Conservation (phyloP, 2,113 vertebrate species). For the Pluvianellus socialis region DNA sequence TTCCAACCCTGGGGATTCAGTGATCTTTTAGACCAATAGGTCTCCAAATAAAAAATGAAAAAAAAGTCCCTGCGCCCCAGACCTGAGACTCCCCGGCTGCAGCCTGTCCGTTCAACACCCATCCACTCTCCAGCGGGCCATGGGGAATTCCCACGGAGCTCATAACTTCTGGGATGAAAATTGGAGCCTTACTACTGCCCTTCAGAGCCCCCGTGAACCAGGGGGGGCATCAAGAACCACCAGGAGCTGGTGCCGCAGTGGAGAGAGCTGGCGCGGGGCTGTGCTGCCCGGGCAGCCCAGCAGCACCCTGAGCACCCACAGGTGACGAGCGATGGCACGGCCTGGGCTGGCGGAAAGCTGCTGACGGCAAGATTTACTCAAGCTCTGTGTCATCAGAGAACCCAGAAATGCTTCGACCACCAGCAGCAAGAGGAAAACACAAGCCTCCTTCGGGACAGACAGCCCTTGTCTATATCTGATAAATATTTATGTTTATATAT, state of each 20-base stretch:
- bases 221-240: neutral
- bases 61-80: neutral
- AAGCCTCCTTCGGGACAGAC: neutral
- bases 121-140: neutral
- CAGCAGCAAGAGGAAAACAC: neutral
- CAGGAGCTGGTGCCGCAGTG: rapidly evolving
- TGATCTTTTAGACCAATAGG: neutral
- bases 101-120: neutral
- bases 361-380: neutral
- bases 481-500: too few relatives aligned
- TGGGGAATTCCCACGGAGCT: too few relatives aligned
- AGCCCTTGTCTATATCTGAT: neutral
- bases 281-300: neutral
- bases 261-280: neutral
- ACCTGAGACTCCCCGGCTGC: neutral
- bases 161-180: neutral
- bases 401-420: neutral
- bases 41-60: neutral
- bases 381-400: neutral
- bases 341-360: neutral
- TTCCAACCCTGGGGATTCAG: too few relatives aligned
- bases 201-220: neutral
- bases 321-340: rapidly evolving
- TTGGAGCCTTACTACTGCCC: neutral
- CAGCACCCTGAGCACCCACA: neutral